A percentile compares a stretch with the other conserved stretches of the same genome.
Evolutionary conservation across 2,888 invertebrate species (phyloP).

Genomic region (Ormyrus labotus): DNA sequence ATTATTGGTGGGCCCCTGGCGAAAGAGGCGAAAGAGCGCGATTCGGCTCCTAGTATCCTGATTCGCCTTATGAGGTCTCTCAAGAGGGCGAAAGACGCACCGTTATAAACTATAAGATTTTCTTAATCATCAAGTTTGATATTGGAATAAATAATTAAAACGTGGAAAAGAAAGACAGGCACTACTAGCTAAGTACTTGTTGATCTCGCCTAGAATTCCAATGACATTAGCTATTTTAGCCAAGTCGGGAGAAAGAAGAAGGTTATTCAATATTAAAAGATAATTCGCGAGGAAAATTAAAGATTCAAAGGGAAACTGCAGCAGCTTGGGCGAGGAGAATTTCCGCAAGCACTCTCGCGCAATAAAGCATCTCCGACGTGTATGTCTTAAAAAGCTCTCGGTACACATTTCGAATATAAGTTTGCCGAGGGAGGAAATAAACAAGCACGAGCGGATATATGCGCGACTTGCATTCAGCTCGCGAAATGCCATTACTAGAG

Average conservation of each 20-base stretch:
- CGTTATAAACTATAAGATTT: not conserved
- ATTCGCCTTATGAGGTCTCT: too few species aligned
- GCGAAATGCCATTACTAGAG: not conserved
- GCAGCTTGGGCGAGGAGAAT: not conserved
- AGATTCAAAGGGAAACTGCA: not conserved
- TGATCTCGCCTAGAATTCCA: not conserved
- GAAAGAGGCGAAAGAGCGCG: too few species aligned
- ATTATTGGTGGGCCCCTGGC: too few species aligned
- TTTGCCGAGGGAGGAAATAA: slow-evolving; percentile 23
- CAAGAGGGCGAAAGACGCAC: not conserved
- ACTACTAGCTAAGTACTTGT: not conserved
- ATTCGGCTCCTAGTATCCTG: too few species aligned
- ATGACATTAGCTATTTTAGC: not conserved
- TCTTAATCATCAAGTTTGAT: not conserved
- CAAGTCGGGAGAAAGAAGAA: not conserved
- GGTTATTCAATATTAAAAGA: not conserved
- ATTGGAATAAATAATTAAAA: not conserved
- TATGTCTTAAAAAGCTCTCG: slow-evolving; percentile 34
- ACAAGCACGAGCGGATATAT: slow-evolving; percentile 14
- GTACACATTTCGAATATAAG: slow-evolving; percentile 31
- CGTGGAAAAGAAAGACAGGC: not conserved
- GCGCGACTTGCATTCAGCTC: slow-evolving; percentile 3
- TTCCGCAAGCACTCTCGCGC: not conserved
- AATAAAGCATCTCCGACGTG: slow-evolving; percentile 39
- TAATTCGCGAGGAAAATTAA: not conserved